A percentile compares a stretch with the other conserved stretches of the same genome.
These are phyloP conservation scores for Eurystomus gularis DNA, from an alignment of 2,113 vertebrate species.

Conservation along the genomic window DNA sequence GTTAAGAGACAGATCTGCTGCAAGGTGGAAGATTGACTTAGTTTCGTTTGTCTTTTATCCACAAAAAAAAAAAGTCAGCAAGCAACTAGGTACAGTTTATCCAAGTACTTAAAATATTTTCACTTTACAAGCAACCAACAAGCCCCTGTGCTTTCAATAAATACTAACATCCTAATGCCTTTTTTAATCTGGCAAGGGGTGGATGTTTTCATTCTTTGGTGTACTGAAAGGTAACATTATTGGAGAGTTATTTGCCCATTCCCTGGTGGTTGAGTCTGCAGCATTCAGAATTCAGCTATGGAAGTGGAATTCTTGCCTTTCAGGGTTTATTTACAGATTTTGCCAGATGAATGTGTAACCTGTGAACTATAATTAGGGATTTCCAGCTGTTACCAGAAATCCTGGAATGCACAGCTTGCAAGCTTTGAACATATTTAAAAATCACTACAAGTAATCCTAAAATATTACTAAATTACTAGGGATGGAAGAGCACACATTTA, in stretches of 20 bases:
- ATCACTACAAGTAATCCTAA: conserved; percentile 61
- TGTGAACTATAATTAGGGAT: conserved; percentile 74
- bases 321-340: conserved; percentile 75
- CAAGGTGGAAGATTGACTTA: not conserved
- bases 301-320: conserved; percentile 68
- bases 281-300: conserved; percentile 55
- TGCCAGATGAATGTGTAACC: conserved; percentile 69
- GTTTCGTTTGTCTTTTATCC: not conserved
- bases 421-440: conserved; percentile 56
- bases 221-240: conserved; percentile 21
- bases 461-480: conserved; percentile 63
- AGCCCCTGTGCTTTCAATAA: conserved; percentile 39
- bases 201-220: conserved; percentile 17
- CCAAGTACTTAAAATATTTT: conserved; percentile 43
- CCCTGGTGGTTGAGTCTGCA: conserved; percentile 6
- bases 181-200: conserved; percentile 19
- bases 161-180: conserved; percentile 7
- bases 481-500: not conserved
- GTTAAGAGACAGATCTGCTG: not conserved
- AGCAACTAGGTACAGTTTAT: not conserved
- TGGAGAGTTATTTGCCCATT: conserved; percentile 13
- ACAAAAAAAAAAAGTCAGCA: not conserved
- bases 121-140: not conserved
- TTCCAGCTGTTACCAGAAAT: conserved; percentile 75
- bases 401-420: conserved; percentile 58